A percentile compares a stretch with the other conserved stretches of the same genome.
phyloP scores from a whole-genome alignment of 2,113 vertebrate genomes.

The Prionailurus viverrinus region DNA sequence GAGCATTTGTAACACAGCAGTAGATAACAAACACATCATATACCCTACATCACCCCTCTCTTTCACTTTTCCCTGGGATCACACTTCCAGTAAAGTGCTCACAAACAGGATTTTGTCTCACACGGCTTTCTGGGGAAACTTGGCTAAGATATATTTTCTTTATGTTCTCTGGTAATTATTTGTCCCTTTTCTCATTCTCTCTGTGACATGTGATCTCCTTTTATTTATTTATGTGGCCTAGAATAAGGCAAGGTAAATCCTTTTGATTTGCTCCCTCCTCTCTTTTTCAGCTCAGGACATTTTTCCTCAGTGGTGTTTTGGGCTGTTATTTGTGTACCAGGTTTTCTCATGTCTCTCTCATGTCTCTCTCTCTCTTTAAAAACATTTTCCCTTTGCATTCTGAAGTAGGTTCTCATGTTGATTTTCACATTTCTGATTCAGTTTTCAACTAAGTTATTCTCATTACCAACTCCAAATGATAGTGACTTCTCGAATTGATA shows the following conservation, averaged over 20 bases:
- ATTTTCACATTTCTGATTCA: neutral
- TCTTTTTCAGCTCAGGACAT: neutral
- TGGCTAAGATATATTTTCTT: neutral
- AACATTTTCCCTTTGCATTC: neutral
- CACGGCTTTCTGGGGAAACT: neutral
- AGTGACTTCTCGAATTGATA: neutral
- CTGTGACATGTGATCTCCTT: neutral
- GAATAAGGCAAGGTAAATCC: neutral
- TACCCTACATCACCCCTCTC: neutral
- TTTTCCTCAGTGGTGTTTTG: neutral
- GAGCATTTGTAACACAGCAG: neutral
- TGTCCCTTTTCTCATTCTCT: neutral
- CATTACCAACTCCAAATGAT: neutral
- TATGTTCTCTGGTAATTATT: neutral
- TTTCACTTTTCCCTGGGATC: neutral
- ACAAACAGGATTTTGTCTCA: neutral
- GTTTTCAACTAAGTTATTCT: constrained; percentile 45
- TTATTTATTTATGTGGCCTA: neutral
- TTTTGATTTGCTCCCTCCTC: neutral
- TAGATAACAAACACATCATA: neutral
- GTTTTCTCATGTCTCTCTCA: neutral
- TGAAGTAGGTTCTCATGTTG: neutral
- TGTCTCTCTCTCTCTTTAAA: neutral
- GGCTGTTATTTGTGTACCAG: neutral
- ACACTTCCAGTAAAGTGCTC: neutral